These are phyloP conservation scores for Glossosoma conforme DNA, from an alignment of 1,140 invertebrate genomes.

Conservation along the genomic window DNA sequence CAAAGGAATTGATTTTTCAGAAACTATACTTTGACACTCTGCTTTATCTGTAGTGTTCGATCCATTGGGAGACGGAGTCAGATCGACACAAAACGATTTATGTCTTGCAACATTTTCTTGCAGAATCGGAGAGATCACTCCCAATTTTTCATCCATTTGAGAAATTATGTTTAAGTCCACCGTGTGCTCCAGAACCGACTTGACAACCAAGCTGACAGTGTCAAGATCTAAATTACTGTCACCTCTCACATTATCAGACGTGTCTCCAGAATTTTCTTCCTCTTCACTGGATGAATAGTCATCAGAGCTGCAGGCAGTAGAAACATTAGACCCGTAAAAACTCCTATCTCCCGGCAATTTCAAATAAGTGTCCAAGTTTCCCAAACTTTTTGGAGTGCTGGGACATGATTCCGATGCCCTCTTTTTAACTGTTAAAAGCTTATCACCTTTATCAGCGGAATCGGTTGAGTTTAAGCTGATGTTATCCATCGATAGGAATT, in stretches of 20 bases:
- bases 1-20: too few relatives aligned
- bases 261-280: slow-evolving; percentile 45
- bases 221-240: slow-evolving; percentile 41
- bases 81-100: too few relatives aligned
- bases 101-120: too few relatives aligned
- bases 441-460: slow-evolving; percentile 12
- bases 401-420: slow-evolving; percentile 43
- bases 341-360: slow-evolving; percentile 39
- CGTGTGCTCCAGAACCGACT: slow-evolving; percentile 45
- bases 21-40: too few relatives aligned
- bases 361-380: slow-evolving; percentile 40
- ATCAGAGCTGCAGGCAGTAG: slow-evolving; percentile 46
- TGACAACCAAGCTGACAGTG: slow-evolving; percentile 52
- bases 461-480: slow-evolving; percentile 23
- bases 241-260: slow-evolving; percentile 33
- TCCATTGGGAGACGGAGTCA: too few relatives aligned
- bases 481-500: slow-evolving; percentile 22
- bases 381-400: slow-evolving; percentile 37
- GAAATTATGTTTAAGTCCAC: slow-evolving; percentile 38
- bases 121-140: slow-evolving; percentile 30
- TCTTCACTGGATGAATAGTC: slow-evolving; percentile 44
- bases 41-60: too few relatives aligned
- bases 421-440: slow-evolving; percentile 16
- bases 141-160: slow-evolving; percentile 43
- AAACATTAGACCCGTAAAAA: slow-evolving; percentile 40